These are phyloP conservation scores for Pollachius pollachius DNA, from an alignment of 2,113 vertebrate species.

Conservation along the genomic window DNA sequence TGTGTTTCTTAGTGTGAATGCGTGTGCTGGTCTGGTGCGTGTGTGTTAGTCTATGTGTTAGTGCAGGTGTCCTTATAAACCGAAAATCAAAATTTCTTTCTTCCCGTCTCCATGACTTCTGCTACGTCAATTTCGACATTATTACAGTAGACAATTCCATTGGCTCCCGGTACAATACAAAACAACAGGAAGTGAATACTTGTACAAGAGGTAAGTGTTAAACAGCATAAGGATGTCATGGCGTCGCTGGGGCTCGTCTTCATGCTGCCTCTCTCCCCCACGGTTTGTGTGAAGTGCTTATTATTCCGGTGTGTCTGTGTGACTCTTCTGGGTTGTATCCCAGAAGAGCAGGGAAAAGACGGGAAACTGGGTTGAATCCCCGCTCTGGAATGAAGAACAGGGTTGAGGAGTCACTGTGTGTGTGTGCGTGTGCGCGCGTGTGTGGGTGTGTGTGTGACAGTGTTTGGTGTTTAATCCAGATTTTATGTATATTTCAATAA, in stretches of 20 bases:
- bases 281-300: conserved; percentile 31
- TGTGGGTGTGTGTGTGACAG: no score
- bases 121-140: no score
- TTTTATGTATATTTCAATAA: no score
- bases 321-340: conserved; percentile 79
- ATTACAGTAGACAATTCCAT: no score
- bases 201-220: no score
- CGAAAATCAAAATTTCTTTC: neutral
- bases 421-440: neutral
- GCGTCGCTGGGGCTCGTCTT: neutral
- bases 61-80: neutral
- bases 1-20: neutral
- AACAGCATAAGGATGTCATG: neutral
- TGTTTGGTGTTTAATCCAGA: neutral
- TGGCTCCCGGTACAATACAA: neutral
- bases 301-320: conserved; percentile 67
- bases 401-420: conserved; percentile 25
- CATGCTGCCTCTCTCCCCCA: neutral
- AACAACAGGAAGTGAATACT: neutral
- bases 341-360: conserved; percentile 59
- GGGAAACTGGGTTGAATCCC: conserved; percentile 72
- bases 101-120: no score
- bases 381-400: conserved; percentile 54
- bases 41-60: neutral
- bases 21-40: neutral